phyloP scores from a whole-genome alignment of 2,888 invertebrate species.

The Exephanes ischioxanthus region DNA sequence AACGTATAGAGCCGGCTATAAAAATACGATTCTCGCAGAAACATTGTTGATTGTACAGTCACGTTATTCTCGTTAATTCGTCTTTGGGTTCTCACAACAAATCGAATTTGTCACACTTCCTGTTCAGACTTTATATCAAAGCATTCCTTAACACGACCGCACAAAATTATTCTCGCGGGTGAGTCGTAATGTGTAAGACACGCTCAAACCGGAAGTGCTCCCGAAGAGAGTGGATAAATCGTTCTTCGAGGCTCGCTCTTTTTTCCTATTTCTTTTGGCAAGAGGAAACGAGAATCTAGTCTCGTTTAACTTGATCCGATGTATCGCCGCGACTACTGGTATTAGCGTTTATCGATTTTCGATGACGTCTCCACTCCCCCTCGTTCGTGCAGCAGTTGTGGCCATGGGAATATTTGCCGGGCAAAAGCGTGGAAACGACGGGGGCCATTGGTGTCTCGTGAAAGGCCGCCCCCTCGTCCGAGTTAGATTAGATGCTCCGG shows the following conservation, averaged over 20 bases:
- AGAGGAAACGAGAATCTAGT: background rate
- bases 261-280: slow-evolving; percentile 20
- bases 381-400: slow-evolving; percentile 4
- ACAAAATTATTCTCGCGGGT: background rate
- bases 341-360: slow-evolving; percentile 57
- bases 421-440: slow-evolving; percentile 28
- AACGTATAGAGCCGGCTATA: slow-evolving; percentile 9
- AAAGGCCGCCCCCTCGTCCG: background rate
- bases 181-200: background rate
- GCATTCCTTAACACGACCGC: background rate
- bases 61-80: slow-evolving; percentile 27
- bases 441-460: slow-evolving; percentile 17
- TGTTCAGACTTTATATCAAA: background rate
- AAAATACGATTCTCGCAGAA: slow-evolving; percentile 16
- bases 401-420: slow-evolving; percentile 34
- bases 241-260: background rate
- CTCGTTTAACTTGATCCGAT: background rate
- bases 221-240: background rate
- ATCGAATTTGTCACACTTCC: slow-evolving; percentile 28
- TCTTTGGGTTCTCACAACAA: background rate
- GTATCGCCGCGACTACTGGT: background rate
- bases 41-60: slow-evolving; percentile 35
- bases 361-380: slow-evolving; percentile 40
- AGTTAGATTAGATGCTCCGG: slow-evolving; percentile 19
- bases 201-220: slow-evolving; percentile 17